Percentiles rank a stretch among this genome's conserved stretches.
phyloP scores from a whole-genome alignment of 2,888 invertebrate species.

The Epinotia brunnichana region DNA sequence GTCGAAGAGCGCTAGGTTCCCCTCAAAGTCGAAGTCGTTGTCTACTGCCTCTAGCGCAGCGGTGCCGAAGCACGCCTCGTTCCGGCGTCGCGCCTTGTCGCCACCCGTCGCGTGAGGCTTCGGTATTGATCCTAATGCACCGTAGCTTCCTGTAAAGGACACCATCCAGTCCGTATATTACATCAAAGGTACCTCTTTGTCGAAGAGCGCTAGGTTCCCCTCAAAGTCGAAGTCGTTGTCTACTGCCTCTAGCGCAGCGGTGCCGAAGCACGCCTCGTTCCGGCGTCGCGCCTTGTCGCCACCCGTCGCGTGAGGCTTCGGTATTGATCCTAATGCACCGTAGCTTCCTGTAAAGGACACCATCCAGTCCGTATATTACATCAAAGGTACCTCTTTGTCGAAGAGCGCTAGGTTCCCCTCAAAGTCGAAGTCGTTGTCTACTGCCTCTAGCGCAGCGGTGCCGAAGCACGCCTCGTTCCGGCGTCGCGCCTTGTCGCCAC shows the following conservation, averaged over 20 bases:
- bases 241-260: constrained; percentile 85
- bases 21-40: constrained; percentile 97
- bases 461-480: constrained; percentile 92
- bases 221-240: constrained; percentile 96
- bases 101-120: too few species aligned
- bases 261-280: constrained; percentile 91
- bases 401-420: constrained; percentile 96
- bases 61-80: constrained; percentile 91
- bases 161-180: neutral
- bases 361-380: neutral
- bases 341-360: constrained; percentile 56
- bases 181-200: constrained; percentile 81
- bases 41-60: constrained; percentile 85
- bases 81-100: constrained; percentile 79
- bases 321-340: constrained; percentile 67
- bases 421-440: constrained; percentile 94
- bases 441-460: constrained; percentile 85
- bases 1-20: constrained; percentile 95
- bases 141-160: constrained; percentile 83
- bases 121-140: too few species aligned
- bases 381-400: constrained; percentile 84
- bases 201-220: constrained; percentile 95
- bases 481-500: constrained; percentile 69
- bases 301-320: constrained; percentile 85
- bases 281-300: constrained; percentile 76